A percentile compares a stretch with the other conserved stretches of the same genome.
phyloP scores from a whole-genome alignment of 2,797 vertebrate genomes.

The Somateria mollissima region DNA sequence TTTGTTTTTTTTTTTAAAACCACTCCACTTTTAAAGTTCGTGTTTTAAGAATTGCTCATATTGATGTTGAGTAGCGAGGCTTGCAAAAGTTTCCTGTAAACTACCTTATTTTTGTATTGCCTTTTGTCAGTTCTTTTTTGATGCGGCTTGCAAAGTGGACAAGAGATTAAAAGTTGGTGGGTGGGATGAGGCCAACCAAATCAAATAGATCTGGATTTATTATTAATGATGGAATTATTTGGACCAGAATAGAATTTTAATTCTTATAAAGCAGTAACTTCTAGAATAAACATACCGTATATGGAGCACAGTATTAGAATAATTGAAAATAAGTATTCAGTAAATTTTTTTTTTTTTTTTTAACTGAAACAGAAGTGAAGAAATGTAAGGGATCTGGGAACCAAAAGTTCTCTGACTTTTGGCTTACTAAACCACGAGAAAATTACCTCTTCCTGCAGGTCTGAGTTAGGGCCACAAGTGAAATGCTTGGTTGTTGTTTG shows the following conservation, averaged over 20 bases:
- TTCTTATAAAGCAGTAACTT: not conserved
- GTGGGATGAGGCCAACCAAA: not conserved
- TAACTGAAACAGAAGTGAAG: not conserved
- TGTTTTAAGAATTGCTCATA: not conserved
- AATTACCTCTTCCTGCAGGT: fast-evolving
- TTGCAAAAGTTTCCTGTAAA: not conserved
- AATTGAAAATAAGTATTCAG: not conserved
- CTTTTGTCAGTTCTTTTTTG: not conserved
- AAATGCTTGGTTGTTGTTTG: not conserved
- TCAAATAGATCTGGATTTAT: not conserved
- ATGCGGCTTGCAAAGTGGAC: not conserved
- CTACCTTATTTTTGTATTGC: not conserved
- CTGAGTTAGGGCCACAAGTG: not conserved
- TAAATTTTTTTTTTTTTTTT: not conserved
- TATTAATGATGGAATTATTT: not conserved
- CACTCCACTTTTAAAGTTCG: not conserved
- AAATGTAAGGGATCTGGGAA: not conserved
- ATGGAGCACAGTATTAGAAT: too few relatives aligned
- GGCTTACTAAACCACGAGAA: not conserved
- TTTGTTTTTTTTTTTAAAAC: too few relatives aligned
- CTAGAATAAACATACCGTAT: not conserved
- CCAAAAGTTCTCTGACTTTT: too few relatives aligned
- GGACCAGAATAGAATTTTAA: not conserved
- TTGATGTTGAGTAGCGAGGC: fast-evolving
- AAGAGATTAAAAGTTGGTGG: not conserved